These are phyloP conservation scores for Aspidiotus destructor DNA, from an alignment of 2,888 invertebrate genomes.

Conservation along the genomic window DNA sequence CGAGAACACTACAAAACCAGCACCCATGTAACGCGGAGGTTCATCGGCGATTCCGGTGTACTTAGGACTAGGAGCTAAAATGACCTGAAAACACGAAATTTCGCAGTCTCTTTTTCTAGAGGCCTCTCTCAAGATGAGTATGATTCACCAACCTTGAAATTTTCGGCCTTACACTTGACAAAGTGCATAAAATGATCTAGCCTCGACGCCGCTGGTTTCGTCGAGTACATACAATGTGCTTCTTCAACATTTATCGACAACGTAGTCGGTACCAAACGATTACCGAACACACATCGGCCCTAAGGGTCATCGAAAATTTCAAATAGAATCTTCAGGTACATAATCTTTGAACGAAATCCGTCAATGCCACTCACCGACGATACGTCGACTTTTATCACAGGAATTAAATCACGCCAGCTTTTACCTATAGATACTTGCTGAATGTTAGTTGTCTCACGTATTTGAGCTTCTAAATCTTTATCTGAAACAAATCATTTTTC, in stretches of 20 bases:
- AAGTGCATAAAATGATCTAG: constrained; percentile 94
- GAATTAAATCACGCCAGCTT: constrained; percentile 91
- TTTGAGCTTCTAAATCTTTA: constrained; percentile 45
- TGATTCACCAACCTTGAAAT: constrained; percentile 57
- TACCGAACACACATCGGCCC: constrained; percentile 91
- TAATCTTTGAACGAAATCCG: background rate
- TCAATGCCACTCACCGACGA: constrained; percentile 54
- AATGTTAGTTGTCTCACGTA: constrained; percentile 38
- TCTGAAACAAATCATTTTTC: background rate
- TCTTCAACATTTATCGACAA: constrained; percentile 87
- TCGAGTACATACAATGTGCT: constrained; percentile 87
- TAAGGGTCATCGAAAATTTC: constrained; percentile 39
- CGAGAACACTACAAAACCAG: constrained; percentile 93
- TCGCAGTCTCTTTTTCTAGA: background rate
- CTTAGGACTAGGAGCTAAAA: constrained; percentile 91
- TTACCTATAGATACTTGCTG: constrained; percentile 50
- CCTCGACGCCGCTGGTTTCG: constrained; percentile 86
- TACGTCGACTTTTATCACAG: constrained; percentile 90
- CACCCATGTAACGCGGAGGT: constrained; percentile 95
- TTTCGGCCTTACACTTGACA: constrained; percentile 87
- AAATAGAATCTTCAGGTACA: background rate
- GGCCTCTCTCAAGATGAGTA: background rate
- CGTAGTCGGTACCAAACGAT: constrained; percentile 85
- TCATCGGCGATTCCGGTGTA: constrained; percentile 88
- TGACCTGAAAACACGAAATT: constrained; percentile 48